Base-by-base conservation (phyloP, 2,113 vertebrate species). In the Saimiri boliviensis region DNA sequence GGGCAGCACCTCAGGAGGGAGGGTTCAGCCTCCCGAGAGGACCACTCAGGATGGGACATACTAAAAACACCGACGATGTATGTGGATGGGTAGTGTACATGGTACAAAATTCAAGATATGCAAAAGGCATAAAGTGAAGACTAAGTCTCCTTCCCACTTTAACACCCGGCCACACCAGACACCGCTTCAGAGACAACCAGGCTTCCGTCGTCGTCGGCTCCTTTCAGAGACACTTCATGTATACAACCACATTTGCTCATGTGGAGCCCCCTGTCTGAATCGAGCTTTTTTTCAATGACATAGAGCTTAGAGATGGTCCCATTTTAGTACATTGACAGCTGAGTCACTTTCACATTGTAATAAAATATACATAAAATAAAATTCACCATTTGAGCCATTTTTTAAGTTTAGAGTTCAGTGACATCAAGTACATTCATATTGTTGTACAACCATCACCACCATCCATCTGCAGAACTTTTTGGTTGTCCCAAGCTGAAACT, bases 341-440 rank as follows among this genome's bases (percentile, higher is more conserved):
- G 49, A 74, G 37, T 81, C 23, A 40, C 20, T 63, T 27, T 76
- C 70, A 90, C 66, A 35, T 79, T 79, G 30, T 63, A 32, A 21
- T 45, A n/a, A 86, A 96, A 90, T 80, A 90, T 40, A 90, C 25
- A 9, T 45, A 52, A 77, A 19, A 89, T 49, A 56, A 92, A 87
- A 70, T 35, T 80, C 35, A 37, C 71, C 60, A 63, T 85, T 84
- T 71, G 30, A 45, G 37, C 12, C 76, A 56, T 82, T 88, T 63
- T 74, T 87, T 56, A 74, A 83, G 45, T 17, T 2, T 70, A 7
- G 1, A 68, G 56, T 66, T 76, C 45, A 17, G 19, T 56, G 25
- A 45, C 81, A 47, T 63, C 40, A 30, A 82, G 47, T 14, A 5
- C 30, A 9, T 74, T 54, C 45, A 8, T 35, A 8, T 0, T 81